A percentile compares a stretch with the other conserved stretches of the same genome.
Evolutionary conservation across 2,888 invertebrate genomes (phyloP).

Genomic region (Cremastinae sp.): DNA sequence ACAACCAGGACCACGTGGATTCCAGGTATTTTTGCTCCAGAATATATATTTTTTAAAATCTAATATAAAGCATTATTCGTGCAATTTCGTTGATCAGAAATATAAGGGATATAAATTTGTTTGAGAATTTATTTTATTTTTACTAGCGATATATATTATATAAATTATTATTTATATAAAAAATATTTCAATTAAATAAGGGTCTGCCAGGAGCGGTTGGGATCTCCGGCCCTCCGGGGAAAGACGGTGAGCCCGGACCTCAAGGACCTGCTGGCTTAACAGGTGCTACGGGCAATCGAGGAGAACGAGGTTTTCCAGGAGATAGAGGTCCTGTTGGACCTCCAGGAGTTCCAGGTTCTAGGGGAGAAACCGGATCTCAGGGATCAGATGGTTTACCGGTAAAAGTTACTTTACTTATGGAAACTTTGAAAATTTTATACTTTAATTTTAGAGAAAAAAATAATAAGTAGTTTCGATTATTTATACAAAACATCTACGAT

Average conservation of each 20-base stretch:
- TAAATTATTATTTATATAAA: background rate
- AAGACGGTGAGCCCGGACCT: conserved; percentile 89
- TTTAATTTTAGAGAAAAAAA: too few relatives aligned
- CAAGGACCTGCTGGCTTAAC: conserved; percentile 84
- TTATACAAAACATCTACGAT: too few relatives aligned
- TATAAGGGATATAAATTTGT: background rate
- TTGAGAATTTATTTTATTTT: conserved; percentile 1
- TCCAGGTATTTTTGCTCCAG: conserved; percentile 88
- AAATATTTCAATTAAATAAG: conserved; percentile 12
- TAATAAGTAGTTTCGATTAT: too few relatives aligned
- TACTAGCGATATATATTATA: background rate
- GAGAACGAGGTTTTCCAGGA: conserved; percentile 87
- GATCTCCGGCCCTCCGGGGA: conserved; percentile 88
- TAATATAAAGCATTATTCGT: too few relatives aligned
- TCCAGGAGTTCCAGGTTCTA: conserved; percentile 84
- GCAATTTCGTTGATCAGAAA: too few relatives aligned
- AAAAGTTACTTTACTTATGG: conserved; percentile 62
- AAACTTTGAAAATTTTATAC: background rate
- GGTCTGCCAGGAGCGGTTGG: conserved; percentile 78
- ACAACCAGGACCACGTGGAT: conserved; percentile 89
- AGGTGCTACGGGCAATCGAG: conserved; percentile 82
- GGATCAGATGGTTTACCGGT: conserved; percentile 87
- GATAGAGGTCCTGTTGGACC: conserved; percentile 87
- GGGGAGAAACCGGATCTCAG: conserved; percentile 85
- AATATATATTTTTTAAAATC: too few relatives aligned